These are phyloP conservation scores for Pelusios castaneus DNA, from an alignment of 2,113 vertebrate species.

Conservation along the genomic window DNA sequence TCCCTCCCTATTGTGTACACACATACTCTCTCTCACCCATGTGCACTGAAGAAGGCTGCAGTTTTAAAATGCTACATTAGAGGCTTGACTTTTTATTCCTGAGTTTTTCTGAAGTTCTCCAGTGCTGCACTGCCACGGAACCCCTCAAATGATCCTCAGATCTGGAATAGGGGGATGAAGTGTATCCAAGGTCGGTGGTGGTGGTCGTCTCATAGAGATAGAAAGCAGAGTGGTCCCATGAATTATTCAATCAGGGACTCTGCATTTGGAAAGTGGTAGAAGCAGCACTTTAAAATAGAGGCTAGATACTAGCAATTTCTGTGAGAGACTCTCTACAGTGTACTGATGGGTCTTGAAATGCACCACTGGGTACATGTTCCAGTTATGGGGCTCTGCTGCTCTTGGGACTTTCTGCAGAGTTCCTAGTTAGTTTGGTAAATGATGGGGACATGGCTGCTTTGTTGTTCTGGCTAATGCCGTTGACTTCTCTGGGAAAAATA, in stretches of 20 bases:
- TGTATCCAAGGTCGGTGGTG: background rate
- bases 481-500: background rate
- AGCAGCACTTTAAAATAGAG: background rate
- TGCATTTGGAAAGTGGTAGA: no score
- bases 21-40: background rate
- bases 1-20: background rate
- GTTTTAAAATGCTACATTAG: background rate
- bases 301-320: background rate
- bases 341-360: background rate
- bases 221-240: background rate
- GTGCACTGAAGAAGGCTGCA: background rate
- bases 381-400: background rate
- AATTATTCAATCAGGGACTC: background rate
- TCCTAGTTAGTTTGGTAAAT: background rate
- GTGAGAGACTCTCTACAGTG: background rate
- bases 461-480: background rate
- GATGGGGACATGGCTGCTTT: background rate
- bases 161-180: background rate
- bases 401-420: background rate
- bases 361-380: fast-evolving
- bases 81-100: no score
- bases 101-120: background rate
- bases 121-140: no score
- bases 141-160: background rate
- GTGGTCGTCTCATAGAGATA: background rate